Evolutionary conservation across 35 echinoderm and acorn worm genomes (phyloP).

Genomic region (Ophioderma brevispina): DNA sequence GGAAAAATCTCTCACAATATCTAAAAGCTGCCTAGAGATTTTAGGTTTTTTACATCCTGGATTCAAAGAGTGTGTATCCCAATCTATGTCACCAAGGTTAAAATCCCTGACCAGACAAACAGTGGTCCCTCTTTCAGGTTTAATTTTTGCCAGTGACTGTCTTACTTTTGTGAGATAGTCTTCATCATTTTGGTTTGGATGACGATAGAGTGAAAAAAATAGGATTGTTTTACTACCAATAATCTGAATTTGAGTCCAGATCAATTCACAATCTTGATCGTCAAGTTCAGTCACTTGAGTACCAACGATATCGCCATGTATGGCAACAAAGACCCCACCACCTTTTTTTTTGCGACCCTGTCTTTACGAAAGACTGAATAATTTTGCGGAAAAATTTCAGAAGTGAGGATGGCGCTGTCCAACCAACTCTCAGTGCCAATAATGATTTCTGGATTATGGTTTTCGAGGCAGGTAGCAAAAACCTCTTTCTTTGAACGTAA

Average conservation of each 20-base stretch:
- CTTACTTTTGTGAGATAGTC: background rate
- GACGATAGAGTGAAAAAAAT: background rate
- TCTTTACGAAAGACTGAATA: constrained; percentile 3
- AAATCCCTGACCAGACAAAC: background rate
- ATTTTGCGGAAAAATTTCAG: constrained; percentile 43
- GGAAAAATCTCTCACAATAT: background rate
- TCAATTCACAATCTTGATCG: constrained; percentile 6
- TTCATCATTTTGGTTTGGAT: background rate
- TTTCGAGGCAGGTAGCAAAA: too few species aligned
- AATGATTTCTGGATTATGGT: too few species aligned
- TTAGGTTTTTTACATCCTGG: background rate
- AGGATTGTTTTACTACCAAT: constrained; percentile 7
- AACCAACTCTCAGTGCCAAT: too few species aligned
- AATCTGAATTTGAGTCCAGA: constrained; percentile 27
- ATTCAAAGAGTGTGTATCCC: background rate
- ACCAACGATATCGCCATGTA: background rate
- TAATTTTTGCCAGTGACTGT: background rate
- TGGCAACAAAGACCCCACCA: background rate
- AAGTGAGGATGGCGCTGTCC: too few species aligned
- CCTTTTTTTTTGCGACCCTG: background rate
- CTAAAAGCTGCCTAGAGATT: background rate
- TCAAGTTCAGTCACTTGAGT: constrained; percentile 3
- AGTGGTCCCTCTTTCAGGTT: background rate
- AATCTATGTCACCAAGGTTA: background rate
- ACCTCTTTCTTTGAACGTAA: too few species aligned